Evolutionary conservation across 2,113 vertebrate species (phyloP).

Genomic region (Platichthys flesus): DNA sequence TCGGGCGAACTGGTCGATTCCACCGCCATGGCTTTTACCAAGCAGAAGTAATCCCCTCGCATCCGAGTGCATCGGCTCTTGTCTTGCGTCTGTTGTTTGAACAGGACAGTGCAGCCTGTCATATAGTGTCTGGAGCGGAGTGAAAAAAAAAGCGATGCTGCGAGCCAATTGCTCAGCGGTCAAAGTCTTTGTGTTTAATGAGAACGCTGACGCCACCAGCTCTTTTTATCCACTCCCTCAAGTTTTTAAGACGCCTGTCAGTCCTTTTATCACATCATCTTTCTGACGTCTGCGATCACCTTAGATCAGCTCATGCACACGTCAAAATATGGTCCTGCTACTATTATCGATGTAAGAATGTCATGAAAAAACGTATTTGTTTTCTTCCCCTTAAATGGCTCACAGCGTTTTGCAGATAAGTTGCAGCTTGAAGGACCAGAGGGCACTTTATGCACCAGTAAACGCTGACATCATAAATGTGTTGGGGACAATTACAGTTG

Average conservation of each 20-base stretch:
- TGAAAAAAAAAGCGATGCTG: neutral
- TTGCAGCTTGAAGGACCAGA: too few relatives aligned
- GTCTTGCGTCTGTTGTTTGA: neutral
- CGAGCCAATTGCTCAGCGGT: neutral
- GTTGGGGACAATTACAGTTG: neutral
- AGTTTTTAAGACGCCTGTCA: too few relatives aligned
- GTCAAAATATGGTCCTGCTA: too few relatives aligned
- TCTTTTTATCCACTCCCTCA: neutral
- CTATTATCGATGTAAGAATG: too few relatives aligned
- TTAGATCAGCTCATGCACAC: neutral
- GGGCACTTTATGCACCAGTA: too few relatives aligned
- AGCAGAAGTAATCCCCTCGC: neutral
- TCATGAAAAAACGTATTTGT: too few relatives aligned
- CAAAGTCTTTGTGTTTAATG: neutral
- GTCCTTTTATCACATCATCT: too few relatives aligned
- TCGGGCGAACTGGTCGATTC: conserved; percentile 10
- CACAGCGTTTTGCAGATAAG: too few relatives aligned
- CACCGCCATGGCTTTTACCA: conserved; percentile 36
- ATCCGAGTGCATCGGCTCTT: neutral
- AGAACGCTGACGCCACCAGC: neutral
- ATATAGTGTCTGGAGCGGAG: neutral
- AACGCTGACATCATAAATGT: too few relatives aligned
- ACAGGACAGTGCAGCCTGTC: neutral
- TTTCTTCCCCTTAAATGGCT: too few relatives aligned
- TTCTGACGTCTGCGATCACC: neutral